Base-by-base conservation (phyloP, 2,888 invertebrate genomes). In the Hydropsyche betteni region DNA sequence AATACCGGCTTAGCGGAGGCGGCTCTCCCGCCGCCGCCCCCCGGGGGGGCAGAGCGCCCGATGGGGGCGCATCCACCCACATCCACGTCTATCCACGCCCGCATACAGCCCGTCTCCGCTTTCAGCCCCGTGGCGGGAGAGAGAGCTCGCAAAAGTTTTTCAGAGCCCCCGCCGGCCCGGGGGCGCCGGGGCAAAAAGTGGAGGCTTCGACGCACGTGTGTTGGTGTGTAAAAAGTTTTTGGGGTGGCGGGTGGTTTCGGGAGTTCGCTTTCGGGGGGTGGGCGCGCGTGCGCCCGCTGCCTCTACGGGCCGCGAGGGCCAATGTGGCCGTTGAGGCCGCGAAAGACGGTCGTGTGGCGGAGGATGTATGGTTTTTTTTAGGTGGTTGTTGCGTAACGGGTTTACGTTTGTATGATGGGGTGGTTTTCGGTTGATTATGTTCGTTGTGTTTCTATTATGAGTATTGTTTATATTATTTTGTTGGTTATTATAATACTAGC, bases 121-220 rank as follows among this genome's bases (percentile, higher is more conserved):
- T 74, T 72, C 74, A 74, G 73, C 70, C 70, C 70, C 64, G 64
- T 55, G 55, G 75, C 64, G 51, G 70, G 84, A 24, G 24, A 24
- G 24, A 24, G 24, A 86, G 86, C 83, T 85, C 84, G 86, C 84
- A 85, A 87, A 87, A 86, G 83, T 87, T 87, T 87, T 86, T 83
- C 85, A 85, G 80, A 85, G 86, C 84, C 72, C 64, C 52, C 55
- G 38, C 51, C 76, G 50, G 52, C 61, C 61, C 53, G 51, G 53
- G 61, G 72, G 61, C 75, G 10, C n/a, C 64, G 36, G 64, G 75
- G 79, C 79, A 79, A 79, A 79, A 79, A 79, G 77, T 75, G 74
- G 74, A 76, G 72, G 72, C 55, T 72, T 58, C 64, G 36, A 6
- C 72, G 72, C 44, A 0, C 12, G 14, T 72, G 72, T 72, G 72